phyloP scores from a whole-genome alignment of 2,888 invertebrate genomes.

The Chironomus riparius region DNA sequence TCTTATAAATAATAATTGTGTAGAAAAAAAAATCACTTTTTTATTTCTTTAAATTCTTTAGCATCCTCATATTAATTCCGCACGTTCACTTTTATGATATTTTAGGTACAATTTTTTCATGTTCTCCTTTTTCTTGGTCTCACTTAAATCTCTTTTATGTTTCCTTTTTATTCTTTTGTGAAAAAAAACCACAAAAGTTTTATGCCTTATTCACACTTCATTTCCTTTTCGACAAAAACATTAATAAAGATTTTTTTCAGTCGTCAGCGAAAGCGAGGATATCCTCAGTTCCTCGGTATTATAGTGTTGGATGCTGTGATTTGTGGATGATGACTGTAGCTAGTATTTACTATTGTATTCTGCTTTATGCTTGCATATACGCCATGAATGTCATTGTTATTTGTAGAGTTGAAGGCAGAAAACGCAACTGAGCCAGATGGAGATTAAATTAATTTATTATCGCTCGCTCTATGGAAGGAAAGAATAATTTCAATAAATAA shows the following conservation, averaged over 20 bases:
- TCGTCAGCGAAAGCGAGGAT: neutral
- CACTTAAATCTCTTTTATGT: neutral
- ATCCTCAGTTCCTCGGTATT: too few relatives aligned
- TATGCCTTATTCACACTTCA: neutral
- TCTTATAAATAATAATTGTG: too few relatives aligned
- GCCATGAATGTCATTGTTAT: neutral
- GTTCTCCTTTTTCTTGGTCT: neutral
- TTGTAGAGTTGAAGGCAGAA: neutral
- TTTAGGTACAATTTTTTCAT: neutral
- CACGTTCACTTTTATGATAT: neutral
- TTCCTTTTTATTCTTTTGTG: neutral
- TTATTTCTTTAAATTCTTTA: too few relatives aligned
- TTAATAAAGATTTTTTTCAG: neutral
- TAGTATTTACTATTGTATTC: too few relatives aligned
- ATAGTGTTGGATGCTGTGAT: too few relatives aligned
- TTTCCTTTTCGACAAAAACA: neutral
- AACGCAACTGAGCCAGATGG: neutral
- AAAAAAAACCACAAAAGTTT: too few relatives aligned
- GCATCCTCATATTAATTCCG: neutral
- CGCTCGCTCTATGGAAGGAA: neutral
- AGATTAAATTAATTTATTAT: conserved; percentile 14
- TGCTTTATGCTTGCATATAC: too few relatives aligned
- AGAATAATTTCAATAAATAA: conserved; percentile 11
- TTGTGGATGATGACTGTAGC: too few relatives aligned
- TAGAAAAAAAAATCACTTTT: too few relatives aligned